Conservation (phyloP, 2,888 invertebrate species). For the Agrochola macilenta region DNA sequence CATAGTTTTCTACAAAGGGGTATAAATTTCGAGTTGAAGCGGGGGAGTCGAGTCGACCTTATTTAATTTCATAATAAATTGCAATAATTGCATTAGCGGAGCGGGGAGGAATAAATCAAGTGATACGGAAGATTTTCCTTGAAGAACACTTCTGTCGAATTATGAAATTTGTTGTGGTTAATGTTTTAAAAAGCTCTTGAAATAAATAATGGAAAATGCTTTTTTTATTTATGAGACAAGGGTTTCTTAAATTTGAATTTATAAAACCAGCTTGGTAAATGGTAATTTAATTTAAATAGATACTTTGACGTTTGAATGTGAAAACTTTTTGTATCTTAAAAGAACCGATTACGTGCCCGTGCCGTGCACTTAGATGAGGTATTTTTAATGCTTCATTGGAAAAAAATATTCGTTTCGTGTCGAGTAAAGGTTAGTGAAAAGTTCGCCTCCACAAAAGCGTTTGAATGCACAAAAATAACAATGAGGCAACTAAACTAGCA, state of each 20-base stretch:
- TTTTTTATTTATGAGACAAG: constrained; percentile 11
- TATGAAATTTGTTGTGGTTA: constrained; percentile 66
- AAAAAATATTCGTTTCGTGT: constrained; percentile 25
- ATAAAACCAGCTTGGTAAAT: constrained; percentile 9
- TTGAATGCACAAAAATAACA: constrained; percentile 55
- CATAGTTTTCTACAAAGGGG: constrained; percentile 83
- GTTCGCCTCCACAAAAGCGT: constrained; percentile 30
- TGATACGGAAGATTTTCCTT: constrained; percentile 72
- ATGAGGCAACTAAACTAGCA: constrained; percentile 52
- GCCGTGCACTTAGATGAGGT: neutral
- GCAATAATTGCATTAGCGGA: constrained; percentile 89
- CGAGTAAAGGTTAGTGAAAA: constrained; percentile 37
- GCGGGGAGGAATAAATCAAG: constrained; percentile 84
- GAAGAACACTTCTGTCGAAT: constrained; percentile 74
- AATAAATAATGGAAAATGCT: constrained; percentile 59
- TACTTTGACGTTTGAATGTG: constrained; percentile 18
- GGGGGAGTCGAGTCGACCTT: constrained; percentile 83
- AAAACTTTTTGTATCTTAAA: constrained; percentile 14
- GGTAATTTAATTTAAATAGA: constrained; percentile 24
- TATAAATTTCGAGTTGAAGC: constrained; percentile 82
- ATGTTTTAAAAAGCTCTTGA: constrained; percentile 59
- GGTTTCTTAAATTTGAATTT: constrained; percentile 19
- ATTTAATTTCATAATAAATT: constrained; percentile 90
- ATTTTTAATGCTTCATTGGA: neutral
- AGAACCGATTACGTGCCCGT: constrained; percentile 13